Evolutionary conservation across 2,113 vertebrate genomes (phyloP).

Genomic region (Physeter macrocephalus): DNA sequence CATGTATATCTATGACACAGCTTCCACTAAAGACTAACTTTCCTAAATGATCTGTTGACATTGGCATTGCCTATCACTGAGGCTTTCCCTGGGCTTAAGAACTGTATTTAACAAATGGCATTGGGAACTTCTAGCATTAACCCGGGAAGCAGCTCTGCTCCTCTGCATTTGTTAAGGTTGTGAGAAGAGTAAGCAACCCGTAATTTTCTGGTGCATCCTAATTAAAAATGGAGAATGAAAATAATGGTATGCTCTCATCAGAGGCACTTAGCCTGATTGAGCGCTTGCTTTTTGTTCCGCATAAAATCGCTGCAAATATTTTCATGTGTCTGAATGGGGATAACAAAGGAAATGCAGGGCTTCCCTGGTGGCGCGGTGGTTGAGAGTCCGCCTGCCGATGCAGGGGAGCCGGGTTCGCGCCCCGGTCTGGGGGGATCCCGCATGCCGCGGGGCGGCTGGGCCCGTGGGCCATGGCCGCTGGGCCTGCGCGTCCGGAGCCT

Average conservation of each 20-base stretch:
- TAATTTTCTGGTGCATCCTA: conserved; percentile 55
- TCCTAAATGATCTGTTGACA: background rate
- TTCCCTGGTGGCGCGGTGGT: too few species aligned
- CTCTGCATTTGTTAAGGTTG: conserved; percentile 47
- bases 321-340: conserved; percentile 34
- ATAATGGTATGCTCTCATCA: conserved; percentile 27
- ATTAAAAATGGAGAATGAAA: conserved; percentile 66
- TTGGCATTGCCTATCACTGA: background rate
- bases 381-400: too few species aligned
- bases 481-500: too few species aligned
- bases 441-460: too few species aligned
- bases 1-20: background rate
- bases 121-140: conserved; percentile 14
- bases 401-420: too few species aligned
- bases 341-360: conserved; percentile 43
- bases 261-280: conserved; percentile 56
- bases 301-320: conserved; percentile 51
- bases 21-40: background rate
- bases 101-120: conserved; percentile 40
- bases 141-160: background rate
- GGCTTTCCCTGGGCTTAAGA: background rate
- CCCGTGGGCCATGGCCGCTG: too few species aligned
- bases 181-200: conserved; percentile 53
- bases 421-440: too few species aligned
- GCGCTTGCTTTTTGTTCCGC: conserved; percentile 37